These are phyloP conservation scores for Bombus polaris DNA, from an alignment of 1,140 invertebrate species.

Conservation along the genomic window DNA sequence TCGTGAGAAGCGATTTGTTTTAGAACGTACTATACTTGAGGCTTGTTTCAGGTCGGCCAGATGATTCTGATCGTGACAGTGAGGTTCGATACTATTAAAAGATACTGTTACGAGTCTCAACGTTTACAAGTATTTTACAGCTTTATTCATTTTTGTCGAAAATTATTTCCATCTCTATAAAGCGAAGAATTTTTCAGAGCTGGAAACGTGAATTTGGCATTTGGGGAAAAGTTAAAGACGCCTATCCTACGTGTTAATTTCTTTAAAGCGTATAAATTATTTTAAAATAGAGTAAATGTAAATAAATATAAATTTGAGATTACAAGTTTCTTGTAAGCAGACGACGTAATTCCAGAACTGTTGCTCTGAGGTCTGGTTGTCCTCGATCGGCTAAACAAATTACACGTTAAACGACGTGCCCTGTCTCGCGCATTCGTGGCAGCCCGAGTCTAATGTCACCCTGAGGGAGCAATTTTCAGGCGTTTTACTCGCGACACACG, in stretches of 20 bases:
- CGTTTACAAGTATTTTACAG: neutral
- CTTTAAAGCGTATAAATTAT: no score
- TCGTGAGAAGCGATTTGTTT: slow-evolving; percentile 45
- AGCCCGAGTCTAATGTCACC: slow-evolving; percentile 52
- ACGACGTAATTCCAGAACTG: slow-evolving; percentile 31
- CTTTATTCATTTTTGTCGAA: neutral
- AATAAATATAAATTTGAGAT: neutral
- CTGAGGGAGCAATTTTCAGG: slow-evolving; percentile 70
- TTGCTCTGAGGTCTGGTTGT: slow-evolving; percentile 33
- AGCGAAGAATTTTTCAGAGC: no score
- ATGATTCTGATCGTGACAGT: slow-evolving; percentile 20
- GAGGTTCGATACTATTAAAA: neutral
- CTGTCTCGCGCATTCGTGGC: slow-evolving; percentile 4
- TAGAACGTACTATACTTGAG: slow-evolving; percentile 60
- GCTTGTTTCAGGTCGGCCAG: slow-evolving; percentile 54
- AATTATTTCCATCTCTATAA: neutral
- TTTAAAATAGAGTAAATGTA: no score
- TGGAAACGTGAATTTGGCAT: neutral
- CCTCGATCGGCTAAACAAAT: slow-evolving; percentile 64
- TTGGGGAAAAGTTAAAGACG: no score
- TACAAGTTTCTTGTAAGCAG: neutral
- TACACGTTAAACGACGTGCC: slow-evolving; percentile 47
- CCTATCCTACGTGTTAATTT: no score
- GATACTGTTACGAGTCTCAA: neutral
- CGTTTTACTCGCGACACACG: slow-evolving; percentile 70